These are phyloP conservation scores for Anas georgica DNA, from an alignment of 2,797 vertebrate genomes.

Conservation along the genomic window DNA sequence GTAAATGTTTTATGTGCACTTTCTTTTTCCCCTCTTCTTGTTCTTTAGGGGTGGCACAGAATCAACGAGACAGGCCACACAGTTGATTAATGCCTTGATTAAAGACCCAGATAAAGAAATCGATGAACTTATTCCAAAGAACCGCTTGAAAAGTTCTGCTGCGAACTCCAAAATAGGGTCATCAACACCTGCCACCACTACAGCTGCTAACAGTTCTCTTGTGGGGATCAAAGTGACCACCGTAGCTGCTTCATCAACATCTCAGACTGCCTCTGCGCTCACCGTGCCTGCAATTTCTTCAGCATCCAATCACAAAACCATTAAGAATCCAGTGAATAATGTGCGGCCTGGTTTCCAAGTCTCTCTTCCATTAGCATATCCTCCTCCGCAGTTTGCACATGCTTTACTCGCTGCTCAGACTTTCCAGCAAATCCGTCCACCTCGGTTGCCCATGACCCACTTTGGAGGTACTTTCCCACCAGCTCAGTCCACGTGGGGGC, in stretches of 20 bases:
- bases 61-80: slow-evolving; percentile 84
- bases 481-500: slow-evolving; percentile 84
- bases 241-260: slow-evolving; percentile 79
- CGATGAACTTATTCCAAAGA: slow-evolving; percentile 86
- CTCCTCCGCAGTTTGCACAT: slow-evolving; percentile 85
- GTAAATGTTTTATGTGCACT: neutral
- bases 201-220: slow-evolving; percentile 78
- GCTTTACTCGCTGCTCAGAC: slow-evolving; percentile 85
- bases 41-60: slow-evolving; percentile 81
- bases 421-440: slow-evolving; percentile 85
- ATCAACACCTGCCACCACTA: slow-evolving; percentile 73
- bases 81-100: slow-evolving; percentile 84
- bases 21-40: neutral
- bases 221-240: slow-evolving; percentile 83
- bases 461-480: slow-evolving; percentile 85
- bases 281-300: slow-evolving; percentile 81
- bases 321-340: slow-evolving; percentile 82
- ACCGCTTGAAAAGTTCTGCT: slow-evolving; percentile 82
- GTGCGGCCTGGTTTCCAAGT: slow-evolving; percentile 85
- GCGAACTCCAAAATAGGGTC: slow-evolving; percentile 80
- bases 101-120: slow-evolving; percentile 87
- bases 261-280: slow-evolving; percentile 79
- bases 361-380: slow-evolving; percentile 82
- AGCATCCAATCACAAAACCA: slow-evolving; percentile 79
- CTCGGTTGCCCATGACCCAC: slow-evolving; percentile 85